Evolutionary conservation across 2,113 vertebrate genomes (phyloP), one percentile per base, ranked within the genome.

Genomic region (Butorides virescens): DNA sequence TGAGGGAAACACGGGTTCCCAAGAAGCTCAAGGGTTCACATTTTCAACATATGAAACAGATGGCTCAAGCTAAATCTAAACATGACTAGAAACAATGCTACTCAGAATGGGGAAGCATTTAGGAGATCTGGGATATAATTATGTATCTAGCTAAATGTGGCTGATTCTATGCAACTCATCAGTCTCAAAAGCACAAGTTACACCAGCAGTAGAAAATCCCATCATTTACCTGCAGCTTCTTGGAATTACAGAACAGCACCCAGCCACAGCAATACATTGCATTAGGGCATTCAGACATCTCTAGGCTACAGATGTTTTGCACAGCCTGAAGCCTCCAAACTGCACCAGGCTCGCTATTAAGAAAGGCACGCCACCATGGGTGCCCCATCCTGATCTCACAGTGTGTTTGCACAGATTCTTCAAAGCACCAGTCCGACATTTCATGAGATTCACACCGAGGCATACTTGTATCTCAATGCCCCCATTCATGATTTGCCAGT

Each of bases 311-410:
- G 15, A 27, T 21, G 39, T 46, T 84, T 50, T 46, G 17, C 83
- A 71, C 1, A 0, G 86, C 46, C 61, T 32, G 22, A 62, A 73
- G 50, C 79, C 29, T 67, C n/a, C 16, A 39, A 73, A 7, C 25
- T 42, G 26, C 83, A 88, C 12, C 39, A 9, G 5, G 25, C 32
- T 53, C 67, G 39, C 36, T 42, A 29, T 15, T 32, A 74, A 21
- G 34, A 76, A 46, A 88, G 47, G 32, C 29, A 66, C 0, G 1
- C 12, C 32, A 77, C 18, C 29, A 16, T 0, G 12, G 9, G 22
- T 23, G 29, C 37, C 65, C n/a, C 46, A 76, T 10, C 29, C n/a
- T n/a, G 20, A 58, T 27, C 55, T 36, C 50, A 37, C 46, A 34
- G 46, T 12, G 49, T 11, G 26, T 34, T n/a, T 72, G 59, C 72